These are phyloP conservation scores for Halictus quadricinctus DNA, from an alignment of 2,888 invertebrate genomes.

Conservation along the genomic window DNA sequence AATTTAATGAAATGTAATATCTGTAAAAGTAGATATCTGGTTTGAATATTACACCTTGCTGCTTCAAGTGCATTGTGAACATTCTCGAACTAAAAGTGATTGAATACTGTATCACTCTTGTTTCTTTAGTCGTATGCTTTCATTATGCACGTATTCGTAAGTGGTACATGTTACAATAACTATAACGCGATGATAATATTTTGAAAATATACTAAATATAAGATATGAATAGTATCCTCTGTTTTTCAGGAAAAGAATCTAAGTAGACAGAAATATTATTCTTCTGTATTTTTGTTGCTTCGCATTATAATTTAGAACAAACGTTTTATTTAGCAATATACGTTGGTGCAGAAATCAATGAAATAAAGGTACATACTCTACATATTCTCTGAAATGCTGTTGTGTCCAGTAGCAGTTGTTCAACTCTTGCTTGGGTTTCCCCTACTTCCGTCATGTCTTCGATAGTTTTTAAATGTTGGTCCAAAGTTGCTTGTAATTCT, in stretches of 20 bases:
- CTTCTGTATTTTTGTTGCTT: conserved; percentile 22
- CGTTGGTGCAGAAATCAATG: conserved; percentile 1
- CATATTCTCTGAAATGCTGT: conserved; percentile 90
- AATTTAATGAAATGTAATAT: background rate
- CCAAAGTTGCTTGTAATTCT: conserved; percentile 92
- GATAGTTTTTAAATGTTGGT: conserved; percentile 90
- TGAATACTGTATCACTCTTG: conserved; percentile 39
- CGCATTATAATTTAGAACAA: conserved; percentile 7
- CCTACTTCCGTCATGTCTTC: conserved; percentile 95
- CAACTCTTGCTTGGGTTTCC: conserved; percentile 92
- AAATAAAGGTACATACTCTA: conserved; percentile 81
- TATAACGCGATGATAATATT: conserved; percentile 9
- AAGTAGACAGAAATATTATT: conserved; percentile 6
- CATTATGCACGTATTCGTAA: conserved; percentile 27
- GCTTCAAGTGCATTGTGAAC: conserved; percentile 65
- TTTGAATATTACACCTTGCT: conserved; percentile 66
- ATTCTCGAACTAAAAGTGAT: conserved; percentile 57
- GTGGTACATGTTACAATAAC: conserved; percentile 19
- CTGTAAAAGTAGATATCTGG: conserved; percentile 47
- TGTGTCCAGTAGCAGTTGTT: conserved; percentile 90
- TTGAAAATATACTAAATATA: conserved; percentile 19
- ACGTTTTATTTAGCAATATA: conserved; percentile 18
- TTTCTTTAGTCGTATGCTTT: conserved; percentile 29
- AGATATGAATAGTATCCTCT: conserved; percentile 9
- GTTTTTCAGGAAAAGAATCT: conserved; percentile 7